Evolutionary conservation across 2,888 invertebrate genomes (phyloP).

Genomic region (Digitonthophagus gazella): DNA sequence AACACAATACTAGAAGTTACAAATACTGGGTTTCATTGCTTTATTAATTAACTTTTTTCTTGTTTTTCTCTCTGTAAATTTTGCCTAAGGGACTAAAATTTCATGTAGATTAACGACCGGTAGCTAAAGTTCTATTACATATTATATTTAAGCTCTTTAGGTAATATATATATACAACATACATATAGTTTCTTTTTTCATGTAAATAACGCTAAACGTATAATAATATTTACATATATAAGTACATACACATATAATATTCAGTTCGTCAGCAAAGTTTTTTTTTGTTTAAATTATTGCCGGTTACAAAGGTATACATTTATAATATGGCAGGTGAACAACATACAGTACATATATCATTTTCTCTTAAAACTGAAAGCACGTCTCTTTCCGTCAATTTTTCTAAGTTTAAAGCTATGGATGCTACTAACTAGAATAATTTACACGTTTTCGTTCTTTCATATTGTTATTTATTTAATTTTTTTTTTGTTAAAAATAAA

Average conservation of each 20-base stretch:
- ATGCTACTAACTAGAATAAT: conserved; percentile 15
- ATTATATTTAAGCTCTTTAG: conserved; percentile 32
- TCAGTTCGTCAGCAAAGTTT: conserved; percentile 22
- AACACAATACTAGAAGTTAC: conserved; percentile 34
- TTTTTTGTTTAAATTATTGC: conserved; percentile 21
- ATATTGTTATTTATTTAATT: too few species aligned
- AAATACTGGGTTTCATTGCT: conserved; percentile 23
- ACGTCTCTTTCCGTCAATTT: conserved; percentile 12
- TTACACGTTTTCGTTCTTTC: conserved; percentile 12
- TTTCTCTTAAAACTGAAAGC: conserved; percentile 8
- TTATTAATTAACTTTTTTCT: conserved; percentile 9
- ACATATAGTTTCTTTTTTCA: conserved; percentile 20
- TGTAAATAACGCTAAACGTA: conserved; percentile 26
- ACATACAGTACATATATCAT: conserved; percentile 4
- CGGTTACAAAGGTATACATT: conserved; percentile 16
- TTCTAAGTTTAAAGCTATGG: conserved; percentile 12
- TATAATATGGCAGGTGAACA: conserved; percentile 15
- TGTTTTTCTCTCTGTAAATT: conserved; percentile 16
- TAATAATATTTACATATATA: conserved; percentile 26
- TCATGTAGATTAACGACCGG: conserved; percentile 24
- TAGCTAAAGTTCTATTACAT: conserved; percentile 26
- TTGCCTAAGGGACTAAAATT: conserved; percentile 19
- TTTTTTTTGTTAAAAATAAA: too few species aligned
- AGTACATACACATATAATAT: conserved; percentile 22
- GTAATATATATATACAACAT: conserved; percentile 24